phyloP scores from a whole-genome alignment of 2,113 vertebrate species.

The Pseudolaguvia tuberculata region DNA sequence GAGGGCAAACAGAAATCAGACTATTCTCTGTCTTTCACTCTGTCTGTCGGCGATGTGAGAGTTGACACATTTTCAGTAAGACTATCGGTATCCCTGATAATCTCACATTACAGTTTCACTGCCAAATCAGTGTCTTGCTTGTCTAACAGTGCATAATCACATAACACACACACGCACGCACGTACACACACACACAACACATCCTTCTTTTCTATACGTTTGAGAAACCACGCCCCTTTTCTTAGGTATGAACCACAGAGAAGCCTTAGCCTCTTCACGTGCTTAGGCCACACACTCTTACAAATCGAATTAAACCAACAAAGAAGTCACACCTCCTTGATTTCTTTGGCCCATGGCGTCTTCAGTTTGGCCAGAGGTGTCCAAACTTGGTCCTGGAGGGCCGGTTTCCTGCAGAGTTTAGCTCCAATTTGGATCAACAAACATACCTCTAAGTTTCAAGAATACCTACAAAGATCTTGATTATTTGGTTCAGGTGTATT shows the following conservation, averaged over 20 bases:
- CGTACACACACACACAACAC: no score
- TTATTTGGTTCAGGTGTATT: no score
- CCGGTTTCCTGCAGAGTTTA: no score
- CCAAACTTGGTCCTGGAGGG: no score
- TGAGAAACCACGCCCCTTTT: neutral
- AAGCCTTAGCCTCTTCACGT: neutral
- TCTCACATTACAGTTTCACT: neutral
- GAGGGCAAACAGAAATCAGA: neutral
- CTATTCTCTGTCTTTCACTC: neutral
- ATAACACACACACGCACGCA: neutral
- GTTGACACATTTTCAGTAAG: conserved; percentile 13
- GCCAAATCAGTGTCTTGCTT: conserved; percentile 10
- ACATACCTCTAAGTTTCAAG: no score
- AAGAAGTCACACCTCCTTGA: neutral
- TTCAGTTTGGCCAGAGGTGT: neutral
- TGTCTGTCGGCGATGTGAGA: neutral
- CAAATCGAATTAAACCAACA: neutral
- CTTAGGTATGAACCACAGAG: neutral
- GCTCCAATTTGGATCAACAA: no score
- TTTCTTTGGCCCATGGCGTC: no score
- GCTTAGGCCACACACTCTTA: neutral
- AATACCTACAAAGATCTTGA: no score
- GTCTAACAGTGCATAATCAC: neutral
- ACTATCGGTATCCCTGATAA: conserved; percentile 17
- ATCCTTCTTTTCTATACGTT: neutral